Evolutionary conservation across 1,140 invertebrate species (phyloP).

Genomic region (Pseudoatta argentina): DNA sequence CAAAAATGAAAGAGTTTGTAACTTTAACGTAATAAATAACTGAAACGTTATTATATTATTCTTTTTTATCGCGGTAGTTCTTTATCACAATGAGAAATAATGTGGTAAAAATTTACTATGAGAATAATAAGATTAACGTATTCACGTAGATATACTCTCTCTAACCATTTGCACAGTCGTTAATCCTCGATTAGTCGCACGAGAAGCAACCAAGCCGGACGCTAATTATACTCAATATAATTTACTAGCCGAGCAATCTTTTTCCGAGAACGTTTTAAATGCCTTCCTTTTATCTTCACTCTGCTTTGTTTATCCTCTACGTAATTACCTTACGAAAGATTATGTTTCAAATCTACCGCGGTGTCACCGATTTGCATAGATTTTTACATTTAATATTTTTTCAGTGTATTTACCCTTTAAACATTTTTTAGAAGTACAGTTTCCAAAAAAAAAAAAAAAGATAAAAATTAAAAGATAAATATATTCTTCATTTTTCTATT

Average conservation of each 20-base stretch:
- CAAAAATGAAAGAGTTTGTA: not conserved
- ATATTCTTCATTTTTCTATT: not conserved
- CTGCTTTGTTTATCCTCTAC: not conserved
- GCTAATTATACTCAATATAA: slow-evolving; percentile 42
- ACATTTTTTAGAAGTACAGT: not conserved
- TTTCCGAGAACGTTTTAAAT: slow-evolving; percentile 18
- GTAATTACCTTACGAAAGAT: not conserved
- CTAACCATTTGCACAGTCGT: slow-evolving; percentile 21
- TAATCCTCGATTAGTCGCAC: slow-evolving; percentile 36
- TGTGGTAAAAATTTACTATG: not conserved
- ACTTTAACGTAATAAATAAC: not conserved
- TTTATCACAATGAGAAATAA: not conserved
- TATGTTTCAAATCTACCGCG: not conserved
- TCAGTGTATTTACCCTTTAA: not conserved
- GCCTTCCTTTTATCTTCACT: no score
- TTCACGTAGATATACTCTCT: not conserved
- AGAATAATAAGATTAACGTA: not conserved
- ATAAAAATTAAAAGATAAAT: slow-evolving; percentile 4
- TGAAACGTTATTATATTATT: not conserved
- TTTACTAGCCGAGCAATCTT: slow-evolving; percentile 1
- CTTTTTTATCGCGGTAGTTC: not conserved
- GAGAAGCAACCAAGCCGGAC: not conserved
- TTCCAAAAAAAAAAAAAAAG: not conserved
- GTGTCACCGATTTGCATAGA: not conserved
- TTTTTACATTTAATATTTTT: not conserved